Evolutionary conservation across 2,113 vertebrate genomes (phyloP), one percentile per base, ranked within the genome.

Genomic region (Zapornia atra): DNA sequence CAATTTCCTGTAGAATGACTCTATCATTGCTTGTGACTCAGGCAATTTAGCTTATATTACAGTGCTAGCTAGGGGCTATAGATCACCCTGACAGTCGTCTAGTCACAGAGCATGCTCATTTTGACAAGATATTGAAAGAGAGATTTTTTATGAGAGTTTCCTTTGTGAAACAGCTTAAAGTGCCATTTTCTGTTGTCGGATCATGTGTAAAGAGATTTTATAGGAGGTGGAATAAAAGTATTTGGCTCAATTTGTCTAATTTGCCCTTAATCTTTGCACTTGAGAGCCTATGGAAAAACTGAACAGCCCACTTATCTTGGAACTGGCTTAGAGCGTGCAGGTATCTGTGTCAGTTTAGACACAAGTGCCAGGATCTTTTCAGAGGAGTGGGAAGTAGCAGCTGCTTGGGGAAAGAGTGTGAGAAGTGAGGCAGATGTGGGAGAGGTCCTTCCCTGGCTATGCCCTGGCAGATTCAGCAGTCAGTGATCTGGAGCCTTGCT

Each of bases 1-100:
- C 98, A 98, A 98, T 99, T 99, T 99, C 98, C 99, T 98, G 97
- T 98, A 98, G 98, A 99, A 99, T 98, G 98, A 98, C 98, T 99
- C 98, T 98, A 98, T 99, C 98, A 98, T 98, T 97, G 98, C 98
- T 96, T 98, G 98, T 98, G 98, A 98, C 98, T 99, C 98, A 97
- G 97, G 98, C 98, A 98, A 99, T 99, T 99, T 99, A 98, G 98
- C 98, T 98, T 97, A 97, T 98, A 98, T 98, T 98, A 98, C 97
- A 93, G 97, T 91, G 92, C 94, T 96, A 96, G 98, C 97, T 94
- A 82, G 96, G 96, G 97, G 98, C 98, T 97, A 98, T 98, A 98
- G 98, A 99, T 99, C 98, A 99, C 97, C 72, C 95, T 98, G 98
- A 98, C 98, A 98, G 98, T 98, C 97, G 73, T 97, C 98, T 97